Percentiles rank a stretch among this genome's conserved stretches.
phyloP scores from a whole-genome alignment of 2,113 vertebrate species.

The Eublepharis macularius region DNA sequence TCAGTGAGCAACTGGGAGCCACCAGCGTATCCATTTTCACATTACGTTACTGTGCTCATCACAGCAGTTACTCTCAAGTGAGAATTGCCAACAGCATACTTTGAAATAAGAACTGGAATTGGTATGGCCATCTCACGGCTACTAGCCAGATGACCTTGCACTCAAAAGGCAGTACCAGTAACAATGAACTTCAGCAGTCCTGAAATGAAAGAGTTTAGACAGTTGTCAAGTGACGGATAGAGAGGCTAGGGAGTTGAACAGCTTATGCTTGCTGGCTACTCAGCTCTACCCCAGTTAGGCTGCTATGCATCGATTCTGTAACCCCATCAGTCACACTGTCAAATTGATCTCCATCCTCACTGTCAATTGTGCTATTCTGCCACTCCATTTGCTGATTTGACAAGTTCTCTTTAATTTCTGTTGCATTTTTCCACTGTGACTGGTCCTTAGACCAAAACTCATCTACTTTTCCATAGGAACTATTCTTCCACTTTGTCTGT shows the following conservation, averaged over 20 bases:
- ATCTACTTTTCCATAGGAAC: slow-evolving; percentile 83
- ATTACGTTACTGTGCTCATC: slow-evolving; percentile 70
- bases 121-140: slow-evolving; percentile 35
- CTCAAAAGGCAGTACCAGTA: slow-evolving; percentile 66
- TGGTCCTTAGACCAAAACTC: slow-evolving; percentile 85
- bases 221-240: slow-evolving; percentile 19
- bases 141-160: slow-evolving; percentile 39
- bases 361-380: slow-evolving; percentile 83
- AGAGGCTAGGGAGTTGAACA: neutral
- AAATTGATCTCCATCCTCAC: slow-evolving; percentile 80
- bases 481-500: slow-evolving; percentile 79
- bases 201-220: slow-evolving; percentile 51
- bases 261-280: slow-evolving; percentile 82
- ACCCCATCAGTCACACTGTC: slow-evolving; percentile 75
- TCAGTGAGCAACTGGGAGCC: slow-evolving; percentile 69
- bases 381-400: slow-evolving; percentile 78
- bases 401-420: slow-evolving; percentile 78
- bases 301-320: slow-evolving; percentile 78
- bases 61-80: slow-evolving; percentile 60
- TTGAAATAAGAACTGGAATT: slow-evolving; percentile 31
- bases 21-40: slow-evolving; percentile 68
- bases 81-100: slow-evolving; percentile 46
- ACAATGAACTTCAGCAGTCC: slow-evolving; percentile 57
- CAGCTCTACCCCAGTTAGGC: slow-evolving; percentile 79
- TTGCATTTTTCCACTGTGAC: slow-evolving; percentile 76